These are phyloP conservation scores for Physocephala rufipes DNA, from an alignment of 2,888 invertebrate species.

Conservation along the genomic window DNA sequence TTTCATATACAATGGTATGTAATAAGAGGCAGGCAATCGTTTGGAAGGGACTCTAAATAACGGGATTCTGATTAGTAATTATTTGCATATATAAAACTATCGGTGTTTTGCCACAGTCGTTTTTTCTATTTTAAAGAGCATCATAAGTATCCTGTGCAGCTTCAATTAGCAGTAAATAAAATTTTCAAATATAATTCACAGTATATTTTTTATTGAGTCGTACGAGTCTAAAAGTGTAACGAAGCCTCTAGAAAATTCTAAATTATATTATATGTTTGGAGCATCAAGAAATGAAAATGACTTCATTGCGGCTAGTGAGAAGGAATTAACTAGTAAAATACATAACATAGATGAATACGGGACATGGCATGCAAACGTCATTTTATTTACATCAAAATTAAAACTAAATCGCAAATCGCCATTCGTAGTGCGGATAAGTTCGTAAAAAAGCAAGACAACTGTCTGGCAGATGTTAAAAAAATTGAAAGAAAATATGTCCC, in stretches of 20 bases:
- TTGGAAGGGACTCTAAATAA: conserved; percentile 8
- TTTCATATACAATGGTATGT: too few relatives aligned
- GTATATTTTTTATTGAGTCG: conserved; percentile 86
- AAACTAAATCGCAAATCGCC: too few relatives aligned
- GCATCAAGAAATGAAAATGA: too few relatives aligned
- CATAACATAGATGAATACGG: too few relatives aligned
- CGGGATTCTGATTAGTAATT: conserved; percentile 3
- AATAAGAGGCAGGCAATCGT: not conserved
- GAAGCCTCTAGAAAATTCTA: not conserved
- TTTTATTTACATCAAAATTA: too few relatives aligned
- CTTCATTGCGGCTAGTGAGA: too few relatives aligned
- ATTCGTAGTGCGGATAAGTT: too few relatives aligned
- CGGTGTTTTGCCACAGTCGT: conserved; percentile 1
- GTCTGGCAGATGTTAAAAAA: too few relatives aligned
- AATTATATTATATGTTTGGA: not conserved
- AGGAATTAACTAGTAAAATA: too few relatives aligned
- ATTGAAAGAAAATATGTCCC: too few relatives aligned
- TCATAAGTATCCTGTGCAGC: not conserved
- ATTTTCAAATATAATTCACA: not conserved
- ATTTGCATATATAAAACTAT: not conserved
- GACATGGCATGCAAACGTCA: too few relatives aligned
- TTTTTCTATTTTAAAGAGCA: conserved; percentile 59
- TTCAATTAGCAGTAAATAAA: conserved; percentile 5
- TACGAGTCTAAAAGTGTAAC: conserved; percentile 76
- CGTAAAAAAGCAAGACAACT: too few relatives aligned